Conservation (phyloP, 2,797 vertebrate species). For the Pseudochirops corinnae region DNA sequence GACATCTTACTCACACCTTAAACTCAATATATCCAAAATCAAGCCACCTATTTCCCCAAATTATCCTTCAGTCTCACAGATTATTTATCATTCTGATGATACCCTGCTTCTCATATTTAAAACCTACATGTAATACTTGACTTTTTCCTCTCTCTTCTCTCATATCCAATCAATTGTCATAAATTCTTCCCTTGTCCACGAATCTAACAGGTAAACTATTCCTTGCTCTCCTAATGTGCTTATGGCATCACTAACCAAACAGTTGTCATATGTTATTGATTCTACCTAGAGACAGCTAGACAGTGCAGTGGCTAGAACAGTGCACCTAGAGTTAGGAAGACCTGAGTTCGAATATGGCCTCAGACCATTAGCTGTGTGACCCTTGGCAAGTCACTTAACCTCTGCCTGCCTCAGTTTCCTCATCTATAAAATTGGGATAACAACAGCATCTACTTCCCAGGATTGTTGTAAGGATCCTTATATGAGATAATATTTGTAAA, state of each 20-base stretch:
- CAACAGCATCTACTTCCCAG: neutral
- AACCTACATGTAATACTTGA: neutral
- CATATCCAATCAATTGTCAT: neutral
- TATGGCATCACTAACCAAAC: neutral
- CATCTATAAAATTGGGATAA: neutral
- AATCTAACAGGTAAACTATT: neutral
- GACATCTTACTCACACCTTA: neutral
- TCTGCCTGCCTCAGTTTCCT: neutral
- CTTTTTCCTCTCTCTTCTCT: neutral
- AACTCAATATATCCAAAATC: neutral
- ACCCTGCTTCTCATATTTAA: neutral
- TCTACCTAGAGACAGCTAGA: neutral
- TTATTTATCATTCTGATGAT: neutral
- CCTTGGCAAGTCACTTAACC: neutral
- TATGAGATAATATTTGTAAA: neutral
- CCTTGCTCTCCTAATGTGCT: neutral
- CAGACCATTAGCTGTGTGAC: neutral
- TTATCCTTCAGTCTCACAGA: neutral
- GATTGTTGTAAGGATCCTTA: neutral
- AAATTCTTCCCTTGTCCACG: neutral
- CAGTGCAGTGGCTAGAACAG: neutral
- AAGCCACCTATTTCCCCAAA: neutral
- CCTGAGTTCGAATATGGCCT: neutral
- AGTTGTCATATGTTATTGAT: neutral
- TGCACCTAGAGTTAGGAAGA: neutral